These are phyloP conservation scores for Gnathonemus longibarbis DNA, from an alignment of 2,113 vertebrate genomes.

Conservation along the genomic window DNA sequence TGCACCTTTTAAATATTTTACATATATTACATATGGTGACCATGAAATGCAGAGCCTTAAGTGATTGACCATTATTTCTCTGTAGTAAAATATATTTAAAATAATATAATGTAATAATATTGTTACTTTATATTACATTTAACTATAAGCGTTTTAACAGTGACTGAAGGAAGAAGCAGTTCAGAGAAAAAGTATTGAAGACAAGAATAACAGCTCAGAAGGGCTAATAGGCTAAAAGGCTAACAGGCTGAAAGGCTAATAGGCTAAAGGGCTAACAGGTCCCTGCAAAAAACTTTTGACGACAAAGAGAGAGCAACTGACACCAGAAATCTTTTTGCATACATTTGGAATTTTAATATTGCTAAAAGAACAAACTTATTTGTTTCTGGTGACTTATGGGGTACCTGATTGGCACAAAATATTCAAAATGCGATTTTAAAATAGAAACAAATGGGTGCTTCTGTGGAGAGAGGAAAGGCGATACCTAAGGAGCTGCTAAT, in stretches of 20 bases:
- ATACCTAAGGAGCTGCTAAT: constrained; percentile 23
- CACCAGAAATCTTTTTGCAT: background rate
- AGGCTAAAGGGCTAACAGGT: background rate
- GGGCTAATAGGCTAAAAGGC: background rate
- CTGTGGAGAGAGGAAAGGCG: constrained; percentile 27
- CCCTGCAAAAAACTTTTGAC: background rate
- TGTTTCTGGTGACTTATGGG: background rate
- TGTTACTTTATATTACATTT: background rate
- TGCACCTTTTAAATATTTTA: background rate
- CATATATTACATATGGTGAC: background rate
- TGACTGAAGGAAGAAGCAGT: background rate
- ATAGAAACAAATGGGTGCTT: background rate
- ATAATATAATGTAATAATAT: too few species aligned
- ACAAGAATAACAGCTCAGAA: background rate
- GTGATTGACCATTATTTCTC: background rate
- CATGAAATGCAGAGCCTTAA: background rate
- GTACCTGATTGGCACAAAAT: background rate
- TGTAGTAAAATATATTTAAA: background rate
- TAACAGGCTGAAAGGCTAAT: background rate
- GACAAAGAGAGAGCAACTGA: background rate
- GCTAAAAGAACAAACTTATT: background rate
- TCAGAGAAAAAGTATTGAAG: background rate
- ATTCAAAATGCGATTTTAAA: background rate
- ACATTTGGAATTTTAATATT: background rate
- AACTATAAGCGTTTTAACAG: background rate